Evolutionary conservation across 37 sponge, comb jelly and placozoan genomes (phyloP).

Genomic region (Hormiphora californensis): DNA sequence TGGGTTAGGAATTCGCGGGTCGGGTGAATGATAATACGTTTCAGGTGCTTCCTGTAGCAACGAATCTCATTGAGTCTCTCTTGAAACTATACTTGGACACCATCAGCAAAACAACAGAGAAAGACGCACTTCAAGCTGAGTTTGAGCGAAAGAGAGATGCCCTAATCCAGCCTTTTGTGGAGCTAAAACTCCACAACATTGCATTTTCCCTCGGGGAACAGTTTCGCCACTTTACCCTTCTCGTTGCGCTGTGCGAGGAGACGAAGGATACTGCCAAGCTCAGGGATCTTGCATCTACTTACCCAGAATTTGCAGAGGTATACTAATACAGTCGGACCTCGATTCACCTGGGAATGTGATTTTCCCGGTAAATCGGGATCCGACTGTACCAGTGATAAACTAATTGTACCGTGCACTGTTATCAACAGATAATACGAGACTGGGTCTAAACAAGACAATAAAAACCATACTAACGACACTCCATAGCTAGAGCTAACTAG

Average conservation of each 20-base stretch:
- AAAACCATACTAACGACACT: no score
- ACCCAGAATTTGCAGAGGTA: slow-evolving; percentile 12
- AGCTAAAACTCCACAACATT: neutral
- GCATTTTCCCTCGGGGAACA: slow-evolving; percentile 16
- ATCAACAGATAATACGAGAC: no score
- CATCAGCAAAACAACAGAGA: neutral
- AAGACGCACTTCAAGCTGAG: neutral
- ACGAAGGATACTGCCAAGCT: slow-evolving; percentile 10
- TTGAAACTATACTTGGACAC: neutral
- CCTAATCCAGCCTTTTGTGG: slow-evolving; percentile 8
- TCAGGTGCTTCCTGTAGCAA: neutral
- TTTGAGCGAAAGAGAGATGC: neutral
- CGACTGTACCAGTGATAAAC: no score
- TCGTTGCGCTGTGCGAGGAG: slow-evolving; percentile 26
- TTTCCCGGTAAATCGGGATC: no score
- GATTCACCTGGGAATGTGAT: no score
- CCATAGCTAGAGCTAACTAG: no score
- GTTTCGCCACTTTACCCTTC: neutral
- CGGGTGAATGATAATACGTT: no score
- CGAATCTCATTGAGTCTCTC: neutral
- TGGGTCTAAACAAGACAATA: no score
- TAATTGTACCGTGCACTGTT: no score
- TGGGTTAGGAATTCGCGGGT: neutral
- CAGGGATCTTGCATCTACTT: neutral
- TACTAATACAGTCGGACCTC: no score